Base-by-base conservation (phyloP, 2,888 invertebrate species). In the Anagyrus pseudococci region DNA sequence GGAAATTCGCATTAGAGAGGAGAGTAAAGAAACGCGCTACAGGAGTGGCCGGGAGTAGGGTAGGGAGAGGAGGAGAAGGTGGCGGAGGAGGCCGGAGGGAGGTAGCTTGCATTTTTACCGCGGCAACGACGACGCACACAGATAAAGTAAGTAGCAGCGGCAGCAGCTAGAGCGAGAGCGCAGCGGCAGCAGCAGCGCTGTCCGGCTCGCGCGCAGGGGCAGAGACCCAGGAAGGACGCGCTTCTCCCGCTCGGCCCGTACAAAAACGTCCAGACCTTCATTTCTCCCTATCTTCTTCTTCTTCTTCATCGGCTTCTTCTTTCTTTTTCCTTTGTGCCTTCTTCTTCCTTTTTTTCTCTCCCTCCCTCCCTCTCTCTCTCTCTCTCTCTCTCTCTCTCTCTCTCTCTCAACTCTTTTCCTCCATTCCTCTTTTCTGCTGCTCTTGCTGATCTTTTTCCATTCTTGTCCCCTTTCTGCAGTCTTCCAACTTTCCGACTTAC, bases 221-320 rank as follows among this genome's bases (percentile, higher is more conserved):
- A 80, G 76, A 79, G 80, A 80, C 79, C 80, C 80, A 80, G 80
- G 80, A 80, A 80, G 80, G 80, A 80, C 79, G 77, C 72, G 68
- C 69, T 64, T 59, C 68, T 65, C 56, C 67, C n/a, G n/a, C n/a
- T n/a, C 33, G 15, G 15, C 33, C 4, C 29, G 10, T 10, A 37
- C 33, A 37, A 37, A 37, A 37, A 37, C 58, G 41, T 40, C 25
- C 50, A 44, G 43, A 40, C 41, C 37, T 55, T 56, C 46, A 52
- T 43, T 29, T 26, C 33, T 61, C 57, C 46, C 50, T 53, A 55
- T 59, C 22, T 56, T 50, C 59, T 25, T 41, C 55, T 26, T 26
- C 64, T 53, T 64, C 65, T 59, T 68, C 63, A 62, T 67, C 58
- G 60, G 63, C 64, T 60, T 65, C 58, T 58, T 62, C 58, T 48